A percentile compares a stretch with the other conserved stretches of the same genome.
phyloP scores from a whole-genome alignment of 2,113 vertebrate species.

The Triplophysa siluroides region DNA sequence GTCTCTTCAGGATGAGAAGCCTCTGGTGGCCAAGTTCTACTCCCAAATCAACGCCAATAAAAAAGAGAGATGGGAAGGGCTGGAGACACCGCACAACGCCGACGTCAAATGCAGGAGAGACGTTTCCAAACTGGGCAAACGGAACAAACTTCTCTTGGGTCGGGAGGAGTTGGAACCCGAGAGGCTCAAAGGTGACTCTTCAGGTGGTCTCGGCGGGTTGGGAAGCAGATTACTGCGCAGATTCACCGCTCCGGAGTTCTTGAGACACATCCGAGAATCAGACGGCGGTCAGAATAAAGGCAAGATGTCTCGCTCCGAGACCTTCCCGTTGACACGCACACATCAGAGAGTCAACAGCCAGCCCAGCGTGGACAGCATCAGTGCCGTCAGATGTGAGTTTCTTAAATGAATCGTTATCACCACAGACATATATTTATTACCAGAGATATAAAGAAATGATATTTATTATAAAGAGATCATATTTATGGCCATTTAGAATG shows the following conservation, averaged over 20 bases:
- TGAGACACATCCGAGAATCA: conserved; percentile 73
- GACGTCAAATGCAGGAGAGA: conserved; percentile 56
- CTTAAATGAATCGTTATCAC: conserved; percentile 39
- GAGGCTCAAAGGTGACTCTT: conserved; percentile 57
- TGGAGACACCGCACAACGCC: conserved; percentile 54
- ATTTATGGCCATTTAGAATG: too few species aligned
- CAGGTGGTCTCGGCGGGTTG: conserved; percentile 65
- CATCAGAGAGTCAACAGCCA: conserved; percentile 76
- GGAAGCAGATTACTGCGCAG: conserved; percentile 74
- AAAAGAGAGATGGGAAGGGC: conserved; percentile 61
- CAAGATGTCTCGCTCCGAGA: conserved; percentile 76
- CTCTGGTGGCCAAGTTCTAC: conserved; percentile 69
- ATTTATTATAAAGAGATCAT: too few species aligned
- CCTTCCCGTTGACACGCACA: conserved; percentile 72
- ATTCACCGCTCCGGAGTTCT: conserved; percentile 79
- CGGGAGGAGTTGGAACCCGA: conserved; percentile 66
- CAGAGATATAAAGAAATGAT: too few species aligned
- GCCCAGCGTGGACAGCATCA: conserved; percentile 78
- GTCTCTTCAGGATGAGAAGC: conserved; percentile 76
- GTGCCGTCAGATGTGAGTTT: conserved; percentile 77
- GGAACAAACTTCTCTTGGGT: conserved; percentile 64
- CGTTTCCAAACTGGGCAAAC: conserved; percentile 52
- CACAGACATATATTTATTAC: not conserved
- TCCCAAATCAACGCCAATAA: conserved; percentile 63
- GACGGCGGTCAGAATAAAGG: conserved; percentile 60